Base-by-base conservation (phyloP, 2,797 vertebrate species). In the Gymnoscopelus microlampas region DNA sequence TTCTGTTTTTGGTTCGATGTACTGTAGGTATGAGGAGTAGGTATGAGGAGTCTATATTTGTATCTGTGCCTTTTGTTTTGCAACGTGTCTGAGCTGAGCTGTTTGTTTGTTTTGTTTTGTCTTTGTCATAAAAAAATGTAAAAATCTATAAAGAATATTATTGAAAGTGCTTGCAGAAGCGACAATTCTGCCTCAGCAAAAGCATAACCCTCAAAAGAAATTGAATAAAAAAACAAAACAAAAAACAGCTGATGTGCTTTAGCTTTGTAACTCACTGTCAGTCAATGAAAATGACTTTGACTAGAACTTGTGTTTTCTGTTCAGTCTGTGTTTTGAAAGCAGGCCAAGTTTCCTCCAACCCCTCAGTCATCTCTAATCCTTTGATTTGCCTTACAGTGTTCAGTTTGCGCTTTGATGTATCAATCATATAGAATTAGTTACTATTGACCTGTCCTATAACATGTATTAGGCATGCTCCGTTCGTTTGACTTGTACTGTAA, bases 401-500 rank as follows among this genome's bases (percentile, higher is more conserved):
- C 53, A 23, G 48, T 63, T 24, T 48, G 63, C 63, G 66, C 88
- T 88, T 90, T 85, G 81, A 85, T 71, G 80, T 83, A 53, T 74
- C 70, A 79, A 84, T 64, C 72, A 56, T 68, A 78, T 64, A 61
- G 68, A 86, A 83, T 80, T 73, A 66, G 68, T 53, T 70, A 80
- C 71, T 12, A 51, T 68, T 10, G 35, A 63, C 70, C 74, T 72
- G 53, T 71, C 70, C 74, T 72, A 55, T 71, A 72, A 78, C 74
- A 53, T 70, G 35, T 32, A 84, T 83, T 82, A 85, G 47, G 26
- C 73, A 66, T 7, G 69, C 78, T 71, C 29, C 19, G 66, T 73
- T 82, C 75, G 73, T 88, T 76, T 75, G 70, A 73, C 83, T 79
- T 67, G 32, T 75, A 74, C 84, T 85, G 85, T 87, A 88, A 90